phyloP scores from a whole-genome alignment of 2,113 vertebrate genomes.

The Spea multiplicata region DNA sequence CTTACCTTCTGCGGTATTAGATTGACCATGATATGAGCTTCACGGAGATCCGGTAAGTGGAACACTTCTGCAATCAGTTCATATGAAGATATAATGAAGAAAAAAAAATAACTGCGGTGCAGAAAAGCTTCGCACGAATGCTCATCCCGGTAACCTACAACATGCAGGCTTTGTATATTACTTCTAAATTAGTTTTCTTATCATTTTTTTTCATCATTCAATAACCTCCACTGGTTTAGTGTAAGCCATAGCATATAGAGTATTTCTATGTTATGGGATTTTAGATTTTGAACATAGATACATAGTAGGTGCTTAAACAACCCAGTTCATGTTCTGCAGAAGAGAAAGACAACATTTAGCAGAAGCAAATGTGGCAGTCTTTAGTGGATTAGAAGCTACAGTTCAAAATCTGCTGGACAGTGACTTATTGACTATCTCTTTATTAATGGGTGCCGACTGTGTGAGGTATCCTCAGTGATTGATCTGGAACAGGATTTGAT shows the following conservation, averaged over 20 bases:
- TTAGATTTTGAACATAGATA: not conserved
- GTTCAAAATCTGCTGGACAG: too few relatives aligned
- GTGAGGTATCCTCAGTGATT: too few relatives aligned
- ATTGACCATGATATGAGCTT: slow-evolving; percentile 44
- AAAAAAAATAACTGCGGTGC: slow-evolving; percentile 15
- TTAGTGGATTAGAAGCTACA: too few relatives aligned
- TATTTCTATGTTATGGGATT: slow-evolving; percentile 50
- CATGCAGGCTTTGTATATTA: slow-evolving; percentile 48
- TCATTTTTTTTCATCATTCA: slow-evolving; percentile 57
- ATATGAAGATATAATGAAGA: slow-evolving; percentile 42
- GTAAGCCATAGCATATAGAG: slow-evolving; percentile 60
- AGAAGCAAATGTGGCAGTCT: too few relatives aligned
- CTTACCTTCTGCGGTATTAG: slow-evolving; percentile 41
- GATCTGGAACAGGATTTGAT: too few relatives aligned
- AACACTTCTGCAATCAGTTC: slow-evolving; percentile 34
- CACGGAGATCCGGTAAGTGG: slow-evolving; percentile 16
- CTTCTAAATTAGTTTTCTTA: slow-evolving; percentile 58
- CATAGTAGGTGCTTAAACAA: not conserved
- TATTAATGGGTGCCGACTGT: too few relatives aligned
- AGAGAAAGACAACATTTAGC: not conserved
- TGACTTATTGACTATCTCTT: too few relatives aligned
- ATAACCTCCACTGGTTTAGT: slow-evolving; percentile 56
- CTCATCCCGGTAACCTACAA: slow-evolving; percentile 46
- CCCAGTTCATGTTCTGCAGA: not conserved
- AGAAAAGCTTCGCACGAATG: slow-evolving; percentile 38